Conservation (phyloP, 1,140 invertebrate genomes). For the Drosophila orosa region DNA sequence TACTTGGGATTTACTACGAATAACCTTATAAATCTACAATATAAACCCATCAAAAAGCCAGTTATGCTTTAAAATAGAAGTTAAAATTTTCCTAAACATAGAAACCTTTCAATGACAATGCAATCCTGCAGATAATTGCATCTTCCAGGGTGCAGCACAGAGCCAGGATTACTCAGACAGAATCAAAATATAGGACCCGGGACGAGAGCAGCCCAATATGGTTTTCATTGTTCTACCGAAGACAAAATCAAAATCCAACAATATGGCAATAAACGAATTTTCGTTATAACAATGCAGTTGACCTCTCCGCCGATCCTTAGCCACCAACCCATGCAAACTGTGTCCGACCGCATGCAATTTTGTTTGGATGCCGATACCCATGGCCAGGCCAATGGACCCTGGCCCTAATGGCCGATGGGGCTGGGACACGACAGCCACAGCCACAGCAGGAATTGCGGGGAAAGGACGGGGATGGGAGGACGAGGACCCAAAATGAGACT, state of each 20-base stretch:
- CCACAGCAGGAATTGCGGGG: not conserved
- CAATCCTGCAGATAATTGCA: slow-evolving; percentile 8
- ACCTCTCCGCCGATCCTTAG: slow-evolving; percentile 3
- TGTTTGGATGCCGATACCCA: slow-evolving; percentile 32
- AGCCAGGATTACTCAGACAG: not conserved
- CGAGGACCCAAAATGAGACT: not conserved
- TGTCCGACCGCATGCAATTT: slow-evolving; percentile 71
- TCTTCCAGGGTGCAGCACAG: not conserved
- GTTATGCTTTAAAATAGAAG: not conserved
- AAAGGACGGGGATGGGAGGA: not conserved
- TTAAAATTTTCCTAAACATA: not conserved
- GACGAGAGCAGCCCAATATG: not conserved
- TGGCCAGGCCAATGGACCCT: slow-evolving; percentile 1
- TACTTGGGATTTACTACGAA: not conserved
- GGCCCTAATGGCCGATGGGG: slow-evolving; percentile 5
- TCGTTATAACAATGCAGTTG: slow-evolving; percentile 54
- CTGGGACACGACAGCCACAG: slow-evolving; percentile 7
- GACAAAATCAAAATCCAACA: slow-evolving; percentile 68
- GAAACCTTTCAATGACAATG: not conserved
- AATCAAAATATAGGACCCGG: not conserved
- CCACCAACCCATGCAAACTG: slow-evolving; percentile 36
- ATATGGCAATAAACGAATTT: slow-evolving; percentile 74
- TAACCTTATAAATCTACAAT: not conserved
- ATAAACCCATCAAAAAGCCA: not conserved
- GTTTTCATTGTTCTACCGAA: slow-evolving; percentile 34